phyloP scores from a whole-genome alignment of 2,113 vertebrate genomes.

The Leptobrachium ailaonicum region DNA sequence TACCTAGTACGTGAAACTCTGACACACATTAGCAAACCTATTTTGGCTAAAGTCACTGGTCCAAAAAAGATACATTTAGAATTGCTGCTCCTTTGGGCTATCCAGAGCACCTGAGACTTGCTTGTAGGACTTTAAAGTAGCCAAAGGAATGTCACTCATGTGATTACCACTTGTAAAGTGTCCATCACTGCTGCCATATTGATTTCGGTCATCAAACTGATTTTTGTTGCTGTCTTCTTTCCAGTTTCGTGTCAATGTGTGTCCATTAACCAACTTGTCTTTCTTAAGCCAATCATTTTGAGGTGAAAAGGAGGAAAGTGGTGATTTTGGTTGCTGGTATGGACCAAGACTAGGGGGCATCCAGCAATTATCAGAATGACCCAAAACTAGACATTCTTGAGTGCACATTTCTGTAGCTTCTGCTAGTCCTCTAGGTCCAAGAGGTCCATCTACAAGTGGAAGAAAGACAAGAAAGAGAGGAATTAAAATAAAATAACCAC shows the following conservation, averaged over 20 bases:
- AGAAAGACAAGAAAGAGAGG: background rate
- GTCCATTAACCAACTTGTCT: constrained; percentile 97
- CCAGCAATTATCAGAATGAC: constrained; percentile 99
- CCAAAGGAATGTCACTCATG: constrained; percentile 93
- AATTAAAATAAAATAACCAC: too few species aligned
- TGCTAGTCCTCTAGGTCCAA: constrained; percentile 91
- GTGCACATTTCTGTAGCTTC: constrained; percentile 99
- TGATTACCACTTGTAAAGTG: constrained; percentile 86
- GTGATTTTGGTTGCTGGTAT: constrained; percentile 92
- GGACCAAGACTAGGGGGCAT: constrained; percentile 90
- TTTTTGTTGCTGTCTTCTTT: constrained; percentile 91
- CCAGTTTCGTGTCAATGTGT: constrained; percentile 92
- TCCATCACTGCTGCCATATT: constrained; percentile 85
- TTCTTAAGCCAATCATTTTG: constrained; percentile 95
- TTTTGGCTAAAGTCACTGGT: constrained; percentile 70
- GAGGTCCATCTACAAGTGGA: constrained; percentile 79
- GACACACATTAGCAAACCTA: constrained; percentile 83
- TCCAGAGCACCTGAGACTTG: constrained; percentile 79
- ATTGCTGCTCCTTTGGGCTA: constrained; percentile 95
- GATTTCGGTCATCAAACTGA: constrained; percentile 92
- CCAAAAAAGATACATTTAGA: constrained; percentile 78
- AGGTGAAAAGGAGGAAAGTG: constrained; percentile 86
- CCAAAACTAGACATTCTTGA: constrained; percentile 94
- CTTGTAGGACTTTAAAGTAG: constrained; percentile 94
- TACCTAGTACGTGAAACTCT: constrained; percentile 83